Percentiles rank a stretch among this genome's conserved stretches.
Conservation (phyloP, 1,140 invertebrate genomes). For the Lysiphlebus fabarum region DNA sequence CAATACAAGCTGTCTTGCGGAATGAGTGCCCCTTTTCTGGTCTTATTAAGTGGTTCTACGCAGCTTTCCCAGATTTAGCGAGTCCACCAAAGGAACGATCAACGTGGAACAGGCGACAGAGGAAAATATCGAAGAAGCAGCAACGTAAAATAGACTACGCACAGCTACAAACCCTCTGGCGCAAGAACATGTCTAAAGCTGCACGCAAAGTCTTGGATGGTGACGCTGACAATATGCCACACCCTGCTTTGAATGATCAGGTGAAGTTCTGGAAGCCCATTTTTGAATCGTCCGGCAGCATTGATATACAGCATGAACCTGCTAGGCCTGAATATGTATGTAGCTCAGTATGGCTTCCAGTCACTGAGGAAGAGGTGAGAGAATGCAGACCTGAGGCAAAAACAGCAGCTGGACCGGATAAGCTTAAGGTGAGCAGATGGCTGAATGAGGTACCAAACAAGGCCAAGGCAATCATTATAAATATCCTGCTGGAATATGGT, state of each 20-base stretch:
- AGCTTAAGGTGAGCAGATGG: background rate
- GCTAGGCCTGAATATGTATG: background rate
- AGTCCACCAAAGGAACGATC: too few species aligned
- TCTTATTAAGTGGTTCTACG: too few species aligned
- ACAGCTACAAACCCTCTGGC: slow-evolving; percentile 8
- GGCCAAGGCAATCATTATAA: slow-evolving; percentile 9
- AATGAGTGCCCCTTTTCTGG: too few species aligned
- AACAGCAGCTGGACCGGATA: slow-evolving; percentile 18
- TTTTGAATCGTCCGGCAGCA: slow-evolving; percentile 6
- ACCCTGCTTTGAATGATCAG: background rate
- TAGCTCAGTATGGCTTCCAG: background rate
- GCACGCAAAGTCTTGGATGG: slow-evolving; percentile 12
- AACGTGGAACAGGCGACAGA: too few species aligned
- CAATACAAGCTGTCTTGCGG: too few species aligned
- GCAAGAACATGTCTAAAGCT: slow-evolving; percentile 12
- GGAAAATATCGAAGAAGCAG: background rate
- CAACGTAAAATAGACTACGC: background rate
- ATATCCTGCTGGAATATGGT: slow-evolving; percentile 3
- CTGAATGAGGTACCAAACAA: background rate
- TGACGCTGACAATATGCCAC: background rate
- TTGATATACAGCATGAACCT: background rate
- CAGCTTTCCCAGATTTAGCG: too few species aligned
- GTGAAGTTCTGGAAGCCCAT: slow-evolving; percentile 10
- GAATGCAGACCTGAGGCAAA: background rate
- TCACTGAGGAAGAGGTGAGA: slow-evolving; percentile 2